Base-by-base conservation (phyloP, 2,888 invertebrate genomes). In the Drosophila tripunctata region DNA sequence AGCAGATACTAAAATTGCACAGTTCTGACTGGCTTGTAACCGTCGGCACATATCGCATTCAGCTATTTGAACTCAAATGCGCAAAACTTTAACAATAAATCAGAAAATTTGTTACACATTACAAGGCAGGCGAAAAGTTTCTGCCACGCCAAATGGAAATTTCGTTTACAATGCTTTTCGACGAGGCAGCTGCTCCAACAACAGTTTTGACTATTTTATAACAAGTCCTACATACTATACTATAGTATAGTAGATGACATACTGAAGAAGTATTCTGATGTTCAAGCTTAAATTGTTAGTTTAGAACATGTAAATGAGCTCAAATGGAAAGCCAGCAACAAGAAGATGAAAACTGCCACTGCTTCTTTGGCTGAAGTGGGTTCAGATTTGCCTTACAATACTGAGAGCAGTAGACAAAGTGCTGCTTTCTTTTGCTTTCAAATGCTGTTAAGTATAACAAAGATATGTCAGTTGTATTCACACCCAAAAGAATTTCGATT, bases 31-130 rank as follows among this genome's bases (percentile, higher is more conserved):
- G 48, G 67, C 68, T 48, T 52, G 22, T 50, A 57, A 48, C 43
- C 43, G 62, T 64, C 61, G 56, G 15, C 61, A 62, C 64, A 72
- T 64, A 77, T 77, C 72, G 63, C 67, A 75, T 68, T 58, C 62
- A 67, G 75, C 52, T 57, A 61, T 75, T 75, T 57, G 63, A 64
- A 52, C 67, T 69, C 57, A 67, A 79, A 71, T 69, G 64, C 52
- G 40, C 47, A 44, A 63, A 80, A 83, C 70, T 81, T 81, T 75
- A 44, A 73, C 73, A 80, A 83, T 80, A 81, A 81, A 81, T 81
- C 80, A 80, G 41, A 66, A 64, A 73, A 73, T 83, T 78, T 80
- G 65, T 64, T 43, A 64, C 64, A 65, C 68, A 65, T 78, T 68
- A 47, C 67, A 64, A 52, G n/a, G 51, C 58, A 54, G 48, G 45